Percentiles rank a stretch among this genome's conserved stretches.
phyloP scores from a whole-genome alignment of 1,140 invertebrate species.

The Micrasema minimum region DNA sequence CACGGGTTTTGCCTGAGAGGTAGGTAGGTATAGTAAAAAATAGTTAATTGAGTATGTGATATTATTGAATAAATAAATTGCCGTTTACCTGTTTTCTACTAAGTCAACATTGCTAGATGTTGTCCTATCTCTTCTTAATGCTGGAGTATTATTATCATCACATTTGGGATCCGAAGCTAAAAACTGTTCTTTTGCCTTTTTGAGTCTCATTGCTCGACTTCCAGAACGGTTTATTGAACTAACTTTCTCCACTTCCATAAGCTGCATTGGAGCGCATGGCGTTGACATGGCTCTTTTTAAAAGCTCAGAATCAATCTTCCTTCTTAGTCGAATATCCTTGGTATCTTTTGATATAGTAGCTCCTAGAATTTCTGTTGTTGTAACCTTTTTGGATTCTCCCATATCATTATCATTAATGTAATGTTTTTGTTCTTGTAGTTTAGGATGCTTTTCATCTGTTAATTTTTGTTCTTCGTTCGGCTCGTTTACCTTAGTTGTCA shows the following conservation, averaged over 20 bases:
- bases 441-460: slow-evolving; percentile 3
- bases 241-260: slow-evolving; percentile 20
- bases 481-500: neutral
- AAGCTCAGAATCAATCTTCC: slow-evolving; percentile 46
- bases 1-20: no score
- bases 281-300: slow-evolving; percentile 45
- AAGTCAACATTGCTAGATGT: slow-evolving; percentile 47
- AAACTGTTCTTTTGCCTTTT: slow-evolving; percentile 67
- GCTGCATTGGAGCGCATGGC: slow-evolving; percentile 42
- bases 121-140: slow-evolving; percentile 37
- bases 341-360: neutral
- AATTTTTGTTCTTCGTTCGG: slow-evolving; percentile 6
- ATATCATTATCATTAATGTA: neutral
- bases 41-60: no score
- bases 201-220: slow-evolving; percentile 58
- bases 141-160: slow-evolving; percentile 2
- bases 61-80: no score
- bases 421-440: neutral
- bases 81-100: slow-evolving; percentile 49
- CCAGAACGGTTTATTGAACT: slow-evolving; percentile 11
- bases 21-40: no score
- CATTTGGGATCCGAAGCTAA: slow-evolving; percentile 50
- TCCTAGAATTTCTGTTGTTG: neutral
- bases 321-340: slow-evolving; percentile 23
- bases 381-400: neutral